Evolutionary conservation across 1,140 invertebrate genomes (phyloP), one percentile per base, ranked within the genome.

Genomic region (Meteorus sp.): DNA sequence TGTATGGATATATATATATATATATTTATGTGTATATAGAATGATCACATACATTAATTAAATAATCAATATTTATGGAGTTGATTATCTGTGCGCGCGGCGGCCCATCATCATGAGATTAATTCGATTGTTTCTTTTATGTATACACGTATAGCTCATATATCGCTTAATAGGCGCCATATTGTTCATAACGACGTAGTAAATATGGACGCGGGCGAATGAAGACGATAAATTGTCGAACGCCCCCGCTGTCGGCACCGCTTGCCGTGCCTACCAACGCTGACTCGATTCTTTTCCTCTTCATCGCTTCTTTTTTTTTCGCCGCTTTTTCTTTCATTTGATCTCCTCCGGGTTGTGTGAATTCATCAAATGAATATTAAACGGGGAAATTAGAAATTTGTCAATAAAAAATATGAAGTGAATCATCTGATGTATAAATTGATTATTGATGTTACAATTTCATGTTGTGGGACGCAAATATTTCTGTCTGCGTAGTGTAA

Each of bases 51-150:
- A 75, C 69, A 73, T 76, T 76, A 76, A 78, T 76, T 75, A 75
- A 75, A 78, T 70, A 73, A 78, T 78, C 74, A 75, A 78, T 78
- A 78, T 78, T 76, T 78, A 76, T 77, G 69, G 69, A 75, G 68
- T 68, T 74, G 65, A 74, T 73, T 75, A 70, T 61, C 48, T 43
- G 45, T 37, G 43, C 33, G 59, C 65, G 65, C 63, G n/a, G 59
- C 68, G 64, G 23, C 25, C 23, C n/a, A 23, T 13, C 52, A 47
- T 37, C 61, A 56, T 56, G 56, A 53, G 58, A 75, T 74, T 74
- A 73, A 73, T 75, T 76, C 69, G 69, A 76, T 77, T 71, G 65
- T 64, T 61, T 54, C 59, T 53, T 58, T 20, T 59, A 59, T 17
- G 35, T 33, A 13, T 19, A 37, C 55, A 56, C 47, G 43, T 56